Evolutionary conservation across 2,888 invertebrate genomes (phyloP), one percentile per base, ranked within the genome.

Genomic region (Campoplex nolae): DNA sequence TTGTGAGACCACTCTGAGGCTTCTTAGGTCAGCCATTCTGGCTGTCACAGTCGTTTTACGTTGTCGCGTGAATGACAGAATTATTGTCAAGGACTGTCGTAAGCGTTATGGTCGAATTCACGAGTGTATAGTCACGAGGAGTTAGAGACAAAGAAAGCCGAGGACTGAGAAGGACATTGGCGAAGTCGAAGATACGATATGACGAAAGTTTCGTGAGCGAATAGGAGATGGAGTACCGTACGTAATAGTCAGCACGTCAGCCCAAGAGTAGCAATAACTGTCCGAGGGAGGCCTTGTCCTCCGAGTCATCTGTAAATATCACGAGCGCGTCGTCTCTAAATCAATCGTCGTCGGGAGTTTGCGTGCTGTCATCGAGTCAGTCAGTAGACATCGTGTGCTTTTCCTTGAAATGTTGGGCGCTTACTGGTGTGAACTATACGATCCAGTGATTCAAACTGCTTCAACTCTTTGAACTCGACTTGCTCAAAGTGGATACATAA

Each of bases 31-130:
- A 85, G 87, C 86, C 89, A 90, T 91, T 91, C 90, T 90, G 89
- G 90, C 90, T 89, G 90, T 86, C 89, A 74, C 81, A 86, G 90
- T 88, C 89, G 88, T 91, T 92, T 91, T 91, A 92, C 90, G 90
- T 90, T 92, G 91, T 87, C 87, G 89, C 88, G 91, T 90, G 91
- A 92, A 91, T 89, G 92, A 92, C 91, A 91, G 92, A 92, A 91
- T 92, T 92, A 92, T 91, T 90, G 91, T 91, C 89, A 90, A 81
- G 91, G 89, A 89, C 89, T 89, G 90, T 92, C 92, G 91, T 93
- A 92, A 93, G 92, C 89, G 92, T 92, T 91, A 77, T 58, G 78
- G 83, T 79, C 83, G 84, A 75, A 83, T 79, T 73, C 71, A 79
- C 70, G 77, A 68, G 82, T 70, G 81, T 70, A 81, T 76, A 85